Evolutionary conservation across 2,113 vertebrate species (phyloP), one percentile per base, ranked within the genome.

Genomic region (Falcunculus frontatus): DNA sequence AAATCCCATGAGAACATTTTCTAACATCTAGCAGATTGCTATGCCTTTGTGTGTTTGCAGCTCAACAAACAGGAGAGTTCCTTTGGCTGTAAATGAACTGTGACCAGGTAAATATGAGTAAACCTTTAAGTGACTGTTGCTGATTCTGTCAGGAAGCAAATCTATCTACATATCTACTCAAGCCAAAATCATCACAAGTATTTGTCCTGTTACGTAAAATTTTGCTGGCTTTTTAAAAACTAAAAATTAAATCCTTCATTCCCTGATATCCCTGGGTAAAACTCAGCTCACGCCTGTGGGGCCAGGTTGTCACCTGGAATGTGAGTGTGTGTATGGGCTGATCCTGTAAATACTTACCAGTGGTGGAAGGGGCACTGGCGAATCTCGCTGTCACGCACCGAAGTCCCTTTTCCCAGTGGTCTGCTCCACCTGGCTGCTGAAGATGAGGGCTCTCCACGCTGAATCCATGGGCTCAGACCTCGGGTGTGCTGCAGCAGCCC

Each of bases 301-400:
- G 55, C 13, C 50, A 74, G 59, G 30, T 33, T 62, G 75, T 69
- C 55, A 55, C 75, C 72, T 37, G 64, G 39, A 59, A n/a, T 9
- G 7, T 3, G 29, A 87, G 41, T 5, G 42, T 74, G 7, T 25
- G 15, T 1, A 16, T 1, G 33, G 65, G 42, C 25, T 26, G 84
- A 67, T 42, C 13, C 46, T 64, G 52, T 6, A 32, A 39, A 30
- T 15, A 63, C 50, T 67, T 7, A 55, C 85, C 60, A 13, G 0
- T 2, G 55, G 20, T 21, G 50, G 72, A 62, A 83, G 55, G n/a
- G 23, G 37, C 35, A 10, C 5, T 7, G 65, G 10, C 12, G 11
- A 60, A 42, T 37, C 74, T 47, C 1, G 17, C 64, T 0, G 3
- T 67, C 57, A 8, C 47, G 26, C 25, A 11, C 3, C 0, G 0